Percentiles rank a stretch among this genome's conserved stretches.
Conservation (phyloP, 2,113 vertebrate species). For the Bolborhynchus lineola region DNA sequence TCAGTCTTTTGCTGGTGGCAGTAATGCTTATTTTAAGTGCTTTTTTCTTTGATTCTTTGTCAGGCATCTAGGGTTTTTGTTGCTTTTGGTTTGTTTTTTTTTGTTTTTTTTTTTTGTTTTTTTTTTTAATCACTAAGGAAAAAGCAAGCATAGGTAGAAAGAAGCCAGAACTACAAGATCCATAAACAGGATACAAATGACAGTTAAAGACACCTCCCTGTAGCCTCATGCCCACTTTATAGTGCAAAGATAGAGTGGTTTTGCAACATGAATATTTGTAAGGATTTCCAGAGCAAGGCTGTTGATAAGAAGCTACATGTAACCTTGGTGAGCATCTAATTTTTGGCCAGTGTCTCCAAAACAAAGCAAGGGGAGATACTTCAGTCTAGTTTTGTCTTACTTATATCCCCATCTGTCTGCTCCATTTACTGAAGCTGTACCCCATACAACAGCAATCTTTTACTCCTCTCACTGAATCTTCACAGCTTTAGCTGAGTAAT, state of each 20-base stretch:
- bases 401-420: neutral
- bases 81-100: neutral
- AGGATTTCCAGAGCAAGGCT: neutral
- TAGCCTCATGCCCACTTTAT: neutral
- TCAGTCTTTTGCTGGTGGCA: neutral
- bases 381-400: neutral
- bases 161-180: neutral
- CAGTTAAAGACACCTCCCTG: neutral
- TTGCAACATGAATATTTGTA: neutral
- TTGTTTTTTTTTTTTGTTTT: too few species aligned
- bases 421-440: neutral
- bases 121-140: neutral
- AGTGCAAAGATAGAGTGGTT: neutral
- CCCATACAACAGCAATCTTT: neutral
- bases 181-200: slow-evolving; percentile 12
- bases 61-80: neutral
- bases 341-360: neutral
- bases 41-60: neutral
- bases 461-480: neutral
- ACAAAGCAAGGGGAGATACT: neutral
- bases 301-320: neutral
- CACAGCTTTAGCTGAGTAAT: neutral
- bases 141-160: neutral
- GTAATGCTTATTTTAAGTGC: neutral
- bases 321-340: neutral